Conservation (phyloP, 1,140 invertebrate species). For the Bombus terrestris region DNA sequence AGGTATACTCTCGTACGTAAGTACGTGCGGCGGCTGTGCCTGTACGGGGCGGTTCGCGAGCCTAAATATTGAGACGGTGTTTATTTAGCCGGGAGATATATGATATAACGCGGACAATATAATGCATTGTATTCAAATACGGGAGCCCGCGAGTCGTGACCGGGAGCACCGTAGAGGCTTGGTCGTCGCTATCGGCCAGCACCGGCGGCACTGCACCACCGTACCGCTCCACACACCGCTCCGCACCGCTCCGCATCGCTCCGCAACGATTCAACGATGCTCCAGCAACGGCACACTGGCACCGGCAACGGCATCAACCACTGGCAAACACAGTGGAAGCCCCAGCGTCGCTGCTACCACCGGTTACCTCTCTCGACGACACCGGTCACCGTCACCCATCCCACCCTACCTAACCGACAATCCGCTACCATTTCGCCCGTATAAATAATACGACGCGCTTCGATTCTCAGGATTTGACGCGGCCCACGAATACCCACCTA, state of each 20-base stretch:
- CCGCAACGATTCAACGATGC: too few relatives aligned
- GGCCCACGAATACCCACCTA: conserved; percentile 9
- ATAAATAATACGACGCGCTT: conserved; percentile 73
- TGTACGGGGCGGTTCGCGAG: conserved; percentile 66
- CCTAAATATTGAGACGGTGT: conserved; percentile 83
- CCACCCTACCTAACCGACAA: background rate
- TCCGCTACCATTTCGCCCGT: conserved; percentile 50
- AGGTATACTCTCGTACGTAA: conserved; percentile 25
- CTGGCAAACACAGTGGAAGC: too few relatives aligned
- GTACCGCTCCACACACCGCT: background rate
- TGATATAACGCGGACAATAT: conserved; percentile 83
- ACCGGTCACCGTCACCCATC: conserved; percentile 41
- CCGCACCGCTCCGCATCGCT: too few relatives aligned
- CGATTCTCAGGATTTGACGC: conserved; percentile 66
- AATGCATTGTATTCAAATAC: conserved; percentile 84
- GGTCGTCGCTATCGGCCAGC: conserved; percentile 35
- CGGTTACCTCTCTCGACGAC: conserved; percentile 20
- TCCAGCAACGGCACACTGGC: too few relatives aligned
- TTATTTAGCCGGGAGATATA: conserved; percentile 83
- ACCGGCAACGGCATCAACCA: too few relatives aligned
- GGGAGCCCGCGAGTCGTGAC: conserved; percentile 81
- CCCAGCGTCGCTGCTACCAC: conserved; percentile 17
- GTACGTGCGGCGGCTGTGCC: conserved; percentile 47
- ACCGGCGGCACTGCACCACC: conserved; percentile 13
- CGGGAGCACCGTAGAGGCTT: conserved; percentile 72